Conservation (phyloP, 1,140 invertebrate species). For the Rhopalosiphum padi region DNA sequence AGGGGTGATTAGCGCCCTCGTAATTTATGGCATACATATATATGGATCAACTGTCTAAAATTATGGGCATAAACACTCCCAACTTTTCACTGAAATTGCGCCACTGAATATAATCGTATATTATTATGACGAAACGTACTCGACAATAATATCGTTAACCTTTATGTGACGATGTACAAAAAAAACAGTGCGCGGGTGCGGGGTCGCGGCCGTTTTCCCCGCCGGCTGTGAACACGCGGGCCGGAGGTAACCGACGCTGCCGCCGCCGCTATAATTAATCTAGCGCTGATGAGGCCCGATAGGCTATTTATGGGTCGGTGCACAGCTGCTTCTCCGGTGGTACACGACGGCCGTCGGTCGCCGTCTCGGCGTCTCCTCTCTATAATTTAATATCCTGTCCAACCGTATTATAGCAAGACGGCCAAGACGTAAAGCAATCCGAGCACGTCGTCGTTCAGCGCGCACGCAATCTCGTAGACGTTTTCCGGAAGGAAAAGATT, state of each 20-base stretch:
- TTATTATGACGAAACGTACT: background rate
- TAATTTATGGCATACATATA: too few relatives aligned
- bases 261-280: constrained; percentile 54
- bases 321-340: constrained; percentile 36
- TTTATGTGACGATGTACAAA: background rate
- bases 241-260: background rate
- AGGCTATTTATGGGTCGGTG: constrained; percentile 55
- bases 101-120: background rate
- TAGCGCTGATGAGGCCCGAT: constrained; percentile 54
- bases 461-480: background rate
- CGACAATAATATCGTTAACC: background rate
- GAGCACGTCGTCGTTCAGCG: too few relatives aligned
- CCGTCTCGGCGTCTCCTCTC: background rate
- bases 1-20: too few relatives aligned
- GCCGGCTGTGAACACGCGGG: background rate
- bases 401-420: background rate
- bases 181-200: background rate
- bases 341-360: background rate
- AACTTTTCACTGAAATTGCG: too few relatives aligned
- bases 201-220: background rate
- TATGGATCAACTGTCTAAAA: too few relatives aligned
- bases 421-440: background rate
- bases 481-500: background rate
- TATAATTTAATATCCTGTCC: background rate
- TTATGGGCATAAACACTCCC: too few relatives aligned